These are phyloP conservation scores for Betta splendens DNA, from an alignment of 2,797 vertebrate genomes.

Conservation along the genomic window DNA sequence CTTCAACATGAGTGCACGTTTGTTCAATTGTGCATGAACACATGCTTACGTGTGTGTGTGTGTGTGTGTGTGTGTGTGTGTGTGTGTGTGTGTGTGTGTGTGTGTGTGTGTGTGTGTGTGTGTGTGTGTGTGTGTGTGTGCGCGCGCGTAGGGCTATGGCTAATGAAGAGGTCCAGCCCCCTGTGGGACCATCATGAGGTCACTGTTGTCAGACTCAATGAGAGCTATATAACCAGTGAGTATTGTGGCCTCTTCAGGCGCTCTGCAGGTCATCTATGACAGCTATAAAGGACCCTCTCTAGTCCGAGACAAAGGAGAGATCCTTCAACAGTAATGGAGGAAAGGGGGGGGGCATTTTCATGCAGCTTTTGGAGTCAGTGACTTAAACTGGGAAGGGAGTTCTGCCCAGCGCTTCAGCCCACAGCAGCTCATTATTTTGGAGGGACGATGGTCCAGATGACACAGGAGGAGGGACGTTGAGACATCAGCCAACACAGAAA, in stretches of 20 bases:
- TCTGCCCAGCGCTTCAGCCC: too few relatives aligned
- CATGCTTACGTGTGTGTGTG: slow-evolving; percentile 13
- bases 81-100: background rate
- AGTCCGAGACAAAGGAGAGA: slow-evolving; percentile 40
- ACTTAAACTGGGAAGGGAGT: too few relatives aligned
- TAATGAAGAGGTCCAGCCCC: slow-evolving; percentile 34
- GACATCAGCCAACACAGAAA: slow-evolving; percentile 18
- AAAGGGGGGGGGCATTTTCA: background rate
- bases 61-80: slow-evolving; percentile 6
- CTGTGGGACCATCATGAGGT: slow-evolving; percentile 51
- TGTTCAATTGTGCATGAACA: slow-evolving; percentile 36
- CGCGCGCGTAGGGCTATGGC: background rate
- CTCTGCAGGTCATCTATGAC: slow-evolving; percentile 43
- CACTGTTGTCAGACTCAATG: slow-evolving; percentile 54
- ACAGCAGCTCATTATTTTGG: slow-evolving; percentile 11
- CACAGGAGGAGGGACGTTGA: slow-evolving; percentile 16
- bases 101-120: background rate
- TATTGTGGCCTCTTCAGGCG: slow-evolving; percentile 38
- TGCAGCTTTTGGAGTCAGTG: too few relatives aligned
- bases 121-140: slow-evolving; percentile 10
- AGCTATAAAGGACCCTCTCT: slow-evolving; percentile 53
- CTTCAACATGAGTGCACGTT: slow-evolving; percentile 13
- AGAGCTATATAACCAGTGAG: slow-evolving; percentile 33
- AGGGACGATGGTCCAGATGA: slow-evolving; percentile 38
- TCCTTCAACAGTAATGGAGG: slow-evolving; percentile 15